Evolutionary conservation across 1,140 invertebrate genomes (phyloP).

Genomic region (Berghia stephanieae): DNA sequence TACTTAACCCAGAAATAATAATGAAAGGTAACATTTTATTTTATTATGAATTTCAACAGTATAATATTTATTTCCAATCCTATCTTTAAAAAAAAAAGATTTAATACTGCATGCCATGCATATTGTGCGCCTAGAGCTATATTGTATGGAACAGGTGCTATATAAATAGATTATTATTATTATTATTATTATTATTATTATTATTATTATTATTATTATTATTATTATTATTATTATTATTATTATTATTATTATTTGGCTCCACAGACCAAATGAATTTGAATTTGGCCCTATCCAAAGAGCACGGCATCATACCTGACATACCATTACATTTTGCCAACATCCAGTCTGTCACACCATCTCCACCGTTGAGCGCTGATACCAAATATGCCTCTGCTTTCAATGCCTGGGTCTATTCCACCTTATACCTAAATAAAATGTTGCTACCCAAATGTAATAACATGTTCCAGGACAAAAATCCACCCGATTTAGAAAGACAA

Average conservation of each 20-base stretch:
- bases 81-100: too few species aligned
- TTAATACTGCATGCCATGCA: too few species aligned
- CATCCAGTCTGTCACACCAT: slow-evolving; percentile 41
- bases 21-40: too few species aligned
- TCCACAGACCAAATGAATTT: slow-evolving; percentile 37
- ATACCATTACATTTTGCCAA: slow-evolving; percentile 51
- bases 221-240: neutral
- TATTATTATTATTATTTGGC: slow-evolving; percentile 12
- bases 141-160: too few species aligned
- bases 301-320: slow-evolving; percentile 32
- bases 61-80: too few species aligned
- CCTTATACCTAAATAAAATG: slow-evolving; percentile 44
- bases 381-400: slow-evolving; percentile 40
- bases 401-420: slow-evolving; percentile 49
- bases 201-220: neutral
- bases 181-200: neutral
- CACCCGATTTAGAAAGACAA: slow-evolving; percentile 20
- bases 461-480: slow-evolving; percentile 32
- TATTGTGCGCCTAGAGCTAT: too few species aligned
- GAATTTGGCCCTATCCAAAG: neutral
- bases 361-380: slow-evolving; percentile 32
- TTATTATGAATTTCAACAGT: too few species aligned
- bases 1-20: too few species aligned
- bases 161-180: neutral
- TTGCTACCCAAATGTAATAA: slow-evolving; percentile 33